Conservation (phyloP, 2,113 vertebrate species). For the Pterocles orientalis region DNA sequence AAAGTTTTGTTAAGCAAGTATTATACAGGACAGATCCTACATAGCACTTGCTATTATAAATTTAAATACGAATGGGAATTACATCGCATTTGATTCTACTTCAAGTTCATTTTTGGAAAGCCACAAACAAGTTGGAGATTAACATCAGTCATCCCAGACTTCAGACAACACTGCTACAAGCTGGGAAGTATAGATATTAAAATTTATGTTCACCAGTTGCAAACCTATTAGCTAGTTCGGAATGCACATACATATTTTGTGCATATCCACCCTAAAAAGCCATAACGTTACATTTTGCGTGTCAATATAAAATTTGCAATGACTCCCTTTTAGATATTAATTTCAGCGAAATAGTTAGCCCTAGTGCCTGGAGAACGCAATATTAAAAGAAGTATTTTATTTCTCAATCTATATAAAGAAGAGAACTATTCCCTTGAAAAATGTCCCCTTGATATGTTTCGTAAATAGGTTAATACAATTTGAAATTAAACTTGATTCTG, state of each 20-base stretch:
- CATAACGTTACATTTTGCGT: background rate
- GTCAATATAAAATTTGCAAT: conserved; percentile 51
- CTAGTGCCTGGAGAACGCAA: background rate
- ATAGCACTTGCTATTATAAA: conserved; percentile 11
- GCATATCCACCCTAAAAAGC: conserved; percentile 51
- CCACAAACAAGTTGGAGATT: conserved; percentile 70
- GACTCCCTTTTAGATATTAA: conserved; percentile 56
- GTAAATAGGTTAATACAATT: conserved; percentile 67
- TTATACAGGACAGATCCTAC: background rate
- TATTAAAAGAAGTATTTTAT: conserved; percentile 69
- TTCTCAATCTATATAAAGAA: conserved; percentile 55
- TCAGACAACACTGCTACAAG: conserved; percentile 67
- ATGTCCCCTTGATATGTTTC: conserved; percentile 43
- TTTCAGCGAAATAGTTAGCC: conserved; percentile 55
- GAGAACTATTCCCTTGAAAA: conserved; percentile 57
- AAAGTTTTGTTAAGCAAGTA: background rate
- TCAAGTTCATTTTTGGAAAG: conserved; percentile 70
- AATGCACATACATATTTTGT: conserved; percentile 53
- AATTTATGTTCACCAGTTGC: conserved; percentile 66
- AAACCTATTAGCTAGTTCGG: conserved; percentile 62
- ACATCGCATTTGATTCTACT: conserved; percentile 57
- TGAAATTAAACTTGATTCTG: conserved; percentile 63
- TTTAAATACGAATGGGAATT: conserved; percentile 51
- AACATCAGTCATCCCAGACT: conserved; percentile 70
- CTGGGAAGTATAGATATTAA: conserved; percentile 72